These are phyloP conservation scores for Koerneria pararmatus DNA, from an alignment of 2,888 invertebrate genomes.

Conservation along the genomic window DNA sequence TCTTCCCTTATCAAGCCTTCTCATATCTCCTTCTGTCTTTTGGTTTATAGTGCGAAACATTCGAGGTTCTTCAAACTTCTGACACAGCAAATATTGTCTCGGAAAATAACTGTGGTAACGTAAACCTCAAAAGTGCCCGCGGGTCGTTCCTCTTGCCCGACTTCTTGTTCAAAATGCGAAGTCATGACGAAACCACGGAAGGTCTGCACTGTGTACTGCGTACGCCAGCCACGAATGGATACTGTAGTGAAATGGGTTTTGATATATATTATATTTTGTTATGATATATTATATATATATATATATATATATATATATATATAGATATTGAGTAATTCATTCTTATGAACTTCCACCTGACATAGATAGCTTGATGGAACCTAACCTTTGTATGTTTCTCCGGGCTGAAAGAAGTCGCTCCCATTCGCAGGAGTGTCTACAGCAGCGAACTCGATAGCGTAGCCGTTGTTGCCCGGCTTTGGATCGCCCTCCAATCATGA, in stretches of 20 bases:
- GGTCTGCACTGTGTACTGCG: conserved; percentile 59
- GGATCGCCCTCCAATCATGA: conserved; percentile 32
- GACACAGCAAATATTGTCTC: neutral
- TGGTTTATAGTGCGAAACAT: neutral
- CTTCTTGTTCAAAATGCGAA: conserved; percentile 40
- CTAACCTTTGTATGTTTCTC: conserved; percentile 45
- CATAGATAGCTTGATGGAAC: neutral
- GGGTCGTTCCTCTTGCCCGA: conserved; percentile 30
- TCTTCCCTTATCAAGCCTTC: neutral
- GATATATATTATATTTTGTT: neutral
- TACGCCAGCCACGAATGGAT: conserved; percentile 52
- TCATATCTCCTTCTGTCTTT: neutral
- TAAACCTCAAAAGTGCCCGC: conserved; percentile 55
- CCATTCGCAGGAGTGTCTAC: conserved; percentile 22
- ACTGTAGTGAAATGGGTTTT: conserved; percentile 34
- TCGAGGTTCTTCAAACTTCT: neutral
- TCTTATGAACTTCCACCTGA: neutral
- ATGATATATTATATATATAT: neutral
- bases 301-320: neutral
- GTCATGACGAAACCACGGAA: conserved; percentile 58
- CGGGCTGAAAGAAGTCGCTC: conserved; percentile 48
- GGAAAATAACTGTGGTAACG: neutral
- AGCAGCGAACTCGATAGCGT: conserved; percentile 44
- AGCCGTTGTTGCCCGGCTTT: conserved; percentile 53
- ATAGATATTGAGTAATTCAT: neutral